Conservation (phyloP, 2,113 vertebrate genomes). For the Rhegmatorhina hoffmannsi region DNA sequence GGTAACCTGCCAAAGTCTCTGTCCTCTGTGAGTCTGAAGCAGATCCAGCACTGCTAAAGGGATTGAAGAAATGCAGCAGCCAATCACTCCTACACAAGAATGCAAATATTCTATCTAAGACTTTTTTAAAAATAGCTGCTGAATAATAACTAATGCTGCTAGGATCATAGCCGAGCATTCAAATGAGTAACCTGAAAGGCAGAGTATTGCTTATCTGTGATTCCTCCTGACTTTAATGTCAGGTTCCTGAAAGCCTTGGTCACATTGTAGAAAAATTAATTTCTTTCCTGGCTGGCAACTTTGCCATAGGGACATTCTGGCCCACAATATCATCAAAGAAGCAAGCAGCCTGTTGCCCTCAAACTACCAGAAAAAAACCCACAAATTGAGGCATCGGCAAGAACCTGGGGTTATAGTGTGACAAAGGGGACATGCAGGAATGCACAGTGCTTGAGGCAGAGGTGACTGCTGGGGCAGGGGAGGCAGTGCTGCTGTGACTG, state of each 20-base stretch:
- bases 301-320: neutral
- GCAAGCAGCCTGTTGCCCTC: neutral
- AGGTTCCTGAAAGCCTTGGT: neutral
- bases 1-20: neutral
- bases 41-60: neutral
- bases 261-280: neutral
- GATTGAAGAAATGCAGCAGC: neutral
- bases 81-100: neutral
- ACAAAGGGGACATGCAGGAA: neutral
- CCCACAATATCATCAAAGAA: neutral
- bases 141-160: neutral
- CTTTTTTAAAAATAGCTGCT: neutral
- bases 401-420: neutral
- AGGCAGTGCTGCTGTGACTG: neutral
- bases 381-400: neutral
- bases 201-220: neutral
- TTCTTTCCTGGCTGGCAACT: neutral
- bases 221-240: neutral
- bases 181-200: neutral
- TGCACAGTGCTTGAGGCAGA: neutral
- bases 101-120: neutral
- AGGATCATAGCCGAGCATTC: neutral
- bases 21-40: neutral
- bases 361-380: neutral
- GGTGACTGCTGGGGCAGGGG: accelerated